Percentiles rank a stretch among this genome's conserved stretches.
Conservation (phyloP, 2,888 invertebrate genomes). For the Amiota minor region DNA sequence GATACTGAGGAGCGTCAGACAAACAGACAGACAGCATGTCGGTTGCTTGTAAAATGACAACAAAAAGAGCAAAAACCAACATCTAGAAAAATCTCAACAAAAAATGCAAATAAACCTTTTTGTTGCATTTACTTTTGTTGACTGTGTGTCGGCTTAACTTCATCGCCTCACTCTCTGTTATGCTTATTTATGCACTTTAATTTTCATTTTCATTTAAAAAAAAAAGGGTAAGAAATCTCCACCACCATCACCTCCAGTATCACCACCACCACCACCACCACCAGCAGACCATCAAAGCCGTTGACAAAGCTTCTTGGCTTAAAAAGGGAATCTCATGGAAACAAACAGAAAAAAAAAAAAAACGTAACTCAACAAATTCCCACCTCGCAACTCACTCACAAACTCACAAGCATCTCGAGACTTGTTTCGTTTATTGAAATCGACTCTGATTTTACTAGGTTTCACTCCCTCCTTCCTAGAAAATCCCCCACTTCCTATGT, state of each 20-base stretch:
- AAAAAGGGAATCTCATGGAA: conserved; percentile 10
- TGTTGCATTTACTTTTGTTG: neutral
- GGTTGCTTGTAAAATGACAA: conserved; percentile 49
- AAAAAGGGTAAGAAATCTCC: neutral
- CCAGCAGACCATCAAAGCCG: neutral
- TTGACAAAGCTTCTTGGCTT: neutral
- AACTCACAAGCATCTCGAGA: too few relatives aligned
- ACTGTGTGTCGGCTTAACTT: neutral
- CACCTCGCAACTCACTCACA: too few relatives aligned
- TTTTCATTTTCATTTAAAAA: conserved; percentile 3
- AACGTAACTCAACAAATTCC: neutral
- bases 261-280: neutral
- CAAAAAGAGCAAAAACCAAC: conserved; percentile 31
- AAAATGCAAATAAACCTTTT: conserved; percentile 8
- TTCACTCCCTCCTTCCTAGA: too few relatives aligned
- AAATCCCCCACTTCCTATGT: too few relatives aligned
- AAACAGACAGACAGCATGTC: conserved; percentile 57
- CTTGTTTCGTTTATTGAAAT: conserved; percentile 22
- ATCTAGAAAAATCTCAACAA: conserved; percentile 20
- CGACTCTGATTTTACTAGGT: neutral
- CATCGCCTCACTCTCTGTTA: too few relatives aligned
- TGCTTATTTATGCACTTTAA: neutral
- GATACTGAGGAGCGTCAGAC: neutral
- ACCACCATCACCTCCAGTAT: too few relatives aligned
- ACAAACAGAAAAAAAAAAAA: conserved; percentile 31